A percentile compares a stretch with the other conserved stretches of the same genome.
phyloP scores from a whole-genome alignment of 2,113 vertebrate genomes.

The Phocoena phocoena region DNA sequence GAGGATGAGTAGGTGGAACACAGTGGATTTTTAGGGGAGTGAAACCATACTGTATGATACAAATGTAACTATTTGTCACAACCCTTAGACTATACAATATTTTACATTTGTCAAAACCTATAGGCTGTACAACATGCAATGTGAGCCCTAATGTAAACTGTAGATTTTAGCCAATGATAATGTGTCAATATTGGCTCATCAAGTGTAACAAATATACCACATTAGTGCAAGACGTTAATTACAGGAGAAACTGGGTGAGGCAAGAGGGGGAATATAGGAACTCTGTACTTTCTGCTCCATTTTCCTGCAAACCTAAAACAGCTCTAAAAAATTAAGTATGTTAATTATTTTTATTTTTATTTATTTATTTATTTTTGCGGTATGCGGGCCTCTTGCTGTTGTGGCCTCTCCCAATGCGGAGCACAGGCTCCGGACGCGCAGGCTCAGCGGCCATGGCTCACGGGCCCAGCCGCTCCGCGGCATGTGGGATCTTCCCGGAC shows the following conservation, averaged over 20 bases:
- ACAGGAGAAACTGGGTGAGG: background rate
- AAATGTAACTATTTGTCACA: slow-evolving; percentile 1
- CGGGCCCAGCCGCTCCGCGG: too few species aligned
- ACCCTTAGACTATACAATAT: background rate
- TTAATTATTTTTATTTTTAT: background rate
- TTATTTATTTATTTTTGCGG: too few species aligned
- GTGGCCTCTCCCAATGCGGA: too few species aligned
- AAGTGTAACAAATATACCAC: background rate
- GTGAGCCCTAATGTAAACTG: background rate
- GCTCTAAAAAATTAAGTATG: background rate
- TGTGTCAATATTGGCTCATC: background rate
- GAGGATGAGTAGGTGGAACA: background rate
- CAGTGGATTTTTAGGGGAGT: background rate
- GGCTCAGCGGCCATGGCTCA: too few species aligned
- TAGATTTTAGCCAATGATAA: background rate
- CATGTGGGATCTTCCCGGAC: too few species aligned
- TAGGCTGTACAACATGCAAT: background rate
- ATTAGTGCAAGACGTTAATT: background rate
- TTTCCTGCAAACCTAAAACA: background rate
- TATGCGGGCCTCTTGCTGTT: too few species aligned
- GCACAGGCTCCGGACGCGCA: too few species aligned
- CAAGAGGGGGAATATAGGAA: accelerated
- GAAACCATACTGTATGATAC: background rate
- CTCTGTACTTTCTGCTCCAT: background rate
- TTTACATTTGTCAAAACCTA: background rate